phyloP scores from a whole-genome alignment of 37 sponge, comb jelly and placozoan species.

The Geodia barretti region DNA sequence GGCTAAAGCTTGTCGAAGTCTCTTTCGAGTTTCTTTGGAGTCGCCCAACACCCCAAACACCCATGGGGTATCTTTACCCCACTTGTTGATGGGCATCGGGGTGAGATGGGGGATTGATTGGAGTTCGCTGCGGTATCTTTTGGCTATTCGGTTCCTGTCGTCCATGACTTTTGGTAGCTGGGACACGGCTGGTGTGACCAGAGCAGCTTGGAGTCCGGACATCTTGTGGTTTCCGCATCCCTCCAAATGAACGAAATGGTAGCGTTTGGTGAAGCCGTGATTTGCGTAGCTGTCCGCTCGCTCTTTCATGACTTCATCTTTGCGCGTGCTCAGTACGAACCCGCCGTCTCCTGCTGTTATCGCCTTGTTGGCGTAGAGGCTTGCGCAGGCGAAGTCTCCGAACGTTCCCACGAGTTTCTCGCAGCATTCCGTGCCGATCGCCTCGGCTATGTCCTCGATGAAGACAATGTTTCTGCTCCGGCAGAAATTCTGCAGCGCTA shows the following conservation, averaged over 20 bases:
- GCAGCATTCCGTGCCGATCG: constrained; percentile 50
- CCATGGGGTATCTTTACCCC: constrained; percentile 57
- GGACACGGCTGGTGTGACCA: constrained; percentile 39
- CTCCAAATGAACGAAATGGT: constrained; percentile 64
- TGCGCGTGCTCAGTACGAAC: constrained; percentile 34
- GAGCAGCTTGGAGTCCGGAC: constrained; percentile 58
- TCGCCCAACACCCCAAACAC: constrained; percentile 56
- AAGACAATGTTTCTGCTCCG: constrained; percentile 11
- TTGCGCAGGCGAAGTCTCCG: constrained; percentile 61
- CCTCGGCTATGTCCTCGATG: constrained; percentile 68
- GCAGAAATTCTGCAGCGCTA: constrained; percentile 6
- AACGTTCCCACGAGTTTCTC: constrained; percentile 36
- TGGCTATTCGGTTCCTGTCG: constrained; percentile 28
- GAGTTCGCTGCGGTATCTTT: constrained; percentile 26
- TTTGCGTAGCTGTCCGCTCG: constrained; percentile 38
- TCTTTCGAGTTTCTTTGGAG: constrained; percentile 6
- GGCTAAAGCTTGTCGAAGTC: constrained; percentile 35
- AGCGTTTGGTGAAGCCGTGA: constrained; percentile 50
- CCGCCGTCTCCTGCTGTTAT: constrained; percentile 72
- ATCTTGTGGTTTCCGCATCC: constrained; percentile 67
- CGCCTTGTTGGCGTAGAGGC: constrained; percentile 62
- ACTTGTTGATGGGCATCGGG: constrained; percentile 34
- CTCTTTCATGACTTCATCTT: constrained; percentile 1
- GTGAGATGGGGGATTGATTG: constrained; percentile 5
- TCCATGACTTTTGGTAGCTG: constrained; percentile 32